Percentiles rank a stretch among this genome's conserved stretches.
These are phyloP conservation scores for Eurytoma californica DNA, from an alignment of 2,888 invertebrate genomes.

Conservation along the genomic window DNA sequence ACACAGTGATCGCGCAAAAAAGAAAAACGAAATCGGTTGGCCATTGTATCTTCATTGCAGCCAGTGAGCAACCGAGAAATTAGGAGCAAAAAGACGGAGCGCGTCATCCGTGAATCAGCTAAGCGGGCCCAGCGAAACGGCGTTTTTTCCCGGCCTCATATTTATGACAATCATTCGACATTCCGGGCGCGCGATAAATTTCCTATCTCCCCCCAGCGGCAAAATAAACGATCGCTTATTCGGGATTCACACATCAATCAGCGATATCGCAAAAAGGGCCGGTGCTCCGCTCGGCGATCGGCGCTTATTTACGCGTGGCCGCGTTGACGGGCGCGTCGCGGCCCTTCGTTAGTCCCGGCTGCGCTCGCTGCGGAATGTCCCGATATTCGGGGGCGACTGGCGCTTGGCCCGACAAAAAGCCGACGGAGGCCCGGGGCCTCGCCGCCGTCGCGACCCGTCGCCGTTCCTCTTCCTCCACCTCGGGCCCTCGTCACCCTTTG, in stretches of 20 bases:
- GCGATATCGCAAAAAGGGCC: neutral
- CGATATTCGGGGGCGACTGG: conserved; percentile 53
- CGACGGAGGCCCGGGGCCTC: neutral
- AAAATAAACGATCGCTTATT: conserved; percentile 52
- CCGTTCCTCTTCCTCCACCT: conserved; percentile 16
- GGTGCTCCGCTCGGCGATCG: too few relatives aligned
- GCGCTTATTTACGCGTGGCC: too few relatives aligned
- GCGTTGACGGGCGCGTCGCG: neutral
- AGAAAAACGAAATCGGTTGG: neutral
- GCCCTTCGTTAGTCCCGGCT: neutral
- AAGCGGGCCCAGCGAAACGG: neutral
- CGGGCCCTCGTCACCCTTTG: neutral
- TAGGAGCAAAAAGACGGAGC: conserved; percentile 36
- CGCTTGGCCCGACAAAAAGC: conserved; percentile 54
- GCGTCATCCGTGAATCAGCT: conserved; percentile 46
- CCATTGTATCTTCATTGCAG: conserved; percentile 35
- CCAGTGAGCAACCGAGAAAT: conserved; percentile 29
- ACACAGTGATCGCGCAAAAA: conserved; percentile 19
- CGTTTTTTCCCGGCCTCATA: conserved; percentile 32
- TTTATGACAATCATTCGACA: conserved; percentile 47
- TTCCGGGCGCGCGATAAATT: conserved; percentile 45
- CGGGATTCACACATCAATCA: conserved; percentile 55
- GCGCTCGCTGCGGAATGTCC: conserved; percentile 41
- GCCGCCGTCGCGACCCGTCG: conserved; percentile 32
- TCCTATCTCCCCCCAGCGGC: conserved; percentile 1